These are phyloP conservation scores for Denticeps clupeoides DNA, from an alignment of 2,797 vertebrate genomes.

Conservation along the genomic window DNA sequence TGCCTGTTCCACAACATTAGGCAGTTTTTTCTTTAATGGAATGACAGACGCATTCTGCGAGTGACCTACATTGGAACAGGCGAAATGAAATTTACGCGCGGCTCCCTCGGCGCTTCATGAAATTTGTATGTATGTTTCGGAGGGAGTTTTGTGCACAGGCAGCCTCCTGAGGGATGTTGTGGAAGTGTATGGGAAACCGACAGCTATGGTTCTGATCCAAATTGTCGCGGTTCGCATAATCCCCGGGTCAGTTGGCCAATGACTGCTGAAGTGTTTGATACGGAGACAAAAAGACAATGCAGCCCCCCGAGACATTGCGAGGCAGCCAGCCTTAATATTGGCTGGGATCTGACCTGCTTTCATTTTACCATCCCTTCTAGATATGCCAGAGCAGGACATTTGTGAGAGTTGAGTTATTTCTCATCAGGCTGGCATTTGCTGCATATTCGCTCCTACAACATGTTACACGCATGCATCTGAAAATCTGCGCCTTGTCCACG, in stretches of 20 bases:
- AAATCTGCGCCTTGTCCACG: too few species aligned
- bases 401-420: background rate
- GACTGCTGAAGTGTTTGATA: constrained; percentile 8
- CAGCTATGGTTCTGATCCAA: constrained; percentile 7
- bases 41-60: too few species aligned
- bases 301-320: constrained; percentile 2
- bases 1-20: too few species aligned
- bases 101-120: background rate
- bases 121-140: too few species aligned
- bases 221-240: constrained; percentile 5
- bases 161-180: background rate
- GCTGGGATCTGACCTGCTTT: background rate
- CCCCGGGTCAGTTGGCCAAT: constrained; percentile 11
- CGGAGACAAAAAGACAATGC: constrained; percentile 1
- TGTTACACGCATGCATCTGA: too few species aligned
- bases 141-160: too few species aligned
- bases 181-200: background rate
- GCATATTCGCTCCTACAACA: too few species aligned
- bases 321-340: background rate
- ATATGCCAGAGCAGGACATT: background rate
- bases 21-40: too few species aligned
- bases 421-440: background rate
- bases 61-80: background rate
- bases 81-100: background rate
- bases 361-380: background rate